Base-by-base conservation (phyloP, 2,113 vertebrate genomes). In the Neogale vison region DNA sequence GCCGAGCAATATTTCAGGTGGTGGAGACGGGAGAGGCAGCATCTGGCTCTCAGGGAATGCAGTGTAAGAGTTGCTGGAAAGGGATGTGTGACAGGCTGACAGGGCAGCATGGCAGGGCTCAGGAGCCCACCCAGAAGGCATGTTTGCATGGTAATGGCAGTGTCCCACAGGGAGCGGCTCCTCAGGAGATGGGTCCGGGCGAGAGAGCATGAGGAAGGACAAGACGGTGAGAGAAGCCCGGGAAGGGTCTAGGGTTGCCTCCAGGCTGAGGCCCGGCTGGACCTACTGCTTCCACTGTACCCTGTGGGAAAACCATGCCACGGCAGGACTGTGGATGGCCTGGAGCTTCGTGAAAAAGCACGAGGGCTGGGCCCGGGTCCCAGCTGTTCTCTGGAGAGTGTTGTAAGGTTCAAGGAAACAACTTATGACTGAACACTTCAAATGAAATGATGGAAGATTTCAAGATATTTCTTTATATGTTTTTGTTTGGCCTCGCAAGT, bases 61-160 rank as follows among this genome's bases (percentile, higher is more conserved):
- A 8, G 77, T 74, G 18, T 39, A 45, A 55, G 50, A 82, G 59
- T 24, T 83, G 36, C 50, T 77, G 31, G 76, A 29, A 71, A 45
- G 34, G 26, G 39, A 4, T 11, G 24, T 7, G n/a, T 24, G 52
- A 77, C 65, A 77, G 45, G 42, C 7, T 2, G 57, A 13, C 21
- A 8, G 34, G 31, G 26, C 13, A 24, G 45, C 23, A 1, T 2
- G 14, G 14, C 8, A 11, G 1, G 0, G 39, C 36, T 47, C 74
- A 11, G 6, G 9, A 29, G 24, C 29, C 1, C 74, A 23, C 34
- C 7, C 18, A 34, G n/a, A 74, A 36, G 1, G 50, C 15, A 18
- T 12, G 13, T 45, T 71, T 88, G 59, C 10, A 6, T 24, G 69
- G 31, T 15, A 7, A 61, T 4, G 13, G 39, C 61, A 77, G 67